Evolutionary conservation across 2,888 invertebrate genomes (phyloP).

Genomic region (Punctoribates punctum): DNA sequence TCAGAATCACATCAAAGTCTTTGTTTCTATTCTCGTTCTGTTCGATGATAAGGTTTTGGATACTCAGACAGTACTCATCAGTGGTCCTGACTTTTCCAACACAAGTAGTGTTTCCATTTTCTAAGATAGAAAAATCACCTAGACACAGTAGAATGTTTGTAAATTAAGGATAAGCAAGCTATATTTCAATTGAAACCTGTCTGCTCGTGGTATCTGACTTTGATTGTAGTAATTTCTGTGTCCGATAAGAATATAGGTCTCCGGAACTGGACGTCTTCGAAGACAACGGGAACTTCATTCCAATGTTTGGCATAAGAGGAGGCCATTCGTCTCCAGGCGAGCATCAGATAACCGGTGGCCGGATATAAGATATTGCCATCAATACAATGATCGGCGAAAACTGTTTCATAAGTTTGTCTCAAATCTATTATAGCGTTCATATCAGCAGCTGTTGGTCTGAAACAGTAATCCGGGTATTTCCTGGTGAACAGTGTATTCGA

Average conservation of each 20-base stretch:
- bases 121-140: too few relatives aligned
- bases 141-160: too few relatives aligned
- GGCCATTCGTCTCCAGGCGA: constrained; percentile 76
- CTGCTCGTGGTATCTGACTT: too few relatives aligned
- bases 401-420: constrained; percentile 49
- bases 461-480: constrained; percentile 22
- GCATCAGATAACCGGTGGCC: constrained; percentile 53
- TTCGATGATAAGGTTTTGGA: too few relatives aligned
- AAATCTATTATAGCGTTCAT: not conserved
- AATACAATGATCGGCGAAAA: constrained; percentile 55
- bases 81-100: too few relatives aligned
- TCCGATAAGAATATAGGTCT: too few relatives aligned
- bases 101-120: too few relatives aligned
- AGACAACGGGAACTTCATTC: constrained; percentile 73
- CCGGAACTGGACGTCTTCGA: constrained; percentile 53
- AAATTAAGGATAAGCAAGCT: too few relatives aligned
- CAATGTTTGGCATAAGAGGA: constrained; percentile 56
- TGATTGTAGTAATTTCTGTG: constrained; percentile 61
- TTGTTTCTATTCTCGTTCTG: not conserved
- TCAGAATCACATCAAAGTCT: constrained; percentile 52
- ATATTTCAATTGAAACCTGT: too few relatives aligned
- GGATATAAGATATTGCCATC: constrained; percentile 57
- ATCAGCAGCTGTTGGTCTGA: constrained; percentile 23
- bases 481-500: constrained; percentile 53
- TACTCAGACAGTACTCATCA: too few relatives aligned